phyloP scores from a whole-genome alignment of 37 sponge, comb jelly and placozoan genomes.

The Eunapius fragilis region DNA sequence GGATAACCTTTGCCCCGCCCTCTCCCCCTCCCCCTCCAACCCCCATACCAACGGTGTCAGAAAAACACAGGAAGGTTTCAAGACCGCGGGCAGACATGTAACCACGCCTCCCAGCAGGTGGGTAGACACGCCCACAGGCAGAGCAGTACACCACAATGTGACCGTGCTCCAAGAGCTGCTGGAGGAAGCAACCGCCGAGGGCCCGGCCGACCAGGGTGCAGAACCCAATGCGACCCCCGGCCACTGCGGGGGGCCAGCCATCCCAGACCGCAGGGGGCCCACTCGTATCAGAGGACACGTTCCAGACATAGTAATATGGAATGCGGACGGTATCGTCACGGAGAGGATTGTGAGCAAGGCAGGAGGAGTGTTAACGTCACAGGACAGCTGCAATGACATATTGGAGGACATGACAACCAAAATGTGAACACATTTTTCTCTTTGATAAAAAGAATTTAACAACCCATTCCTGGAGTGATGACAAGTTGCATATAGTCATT shows the following conservation, averaged over 20 bases:
- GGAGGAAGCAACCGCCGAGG: conserved; percentile 56
- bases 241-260: neutral
- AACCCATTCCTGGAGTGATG: too few species aligned
- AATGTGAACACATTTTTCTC: too few species aligned
- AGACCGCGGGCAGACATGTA: neutral
- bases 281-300: neutral
- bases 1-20: too few species aligned
- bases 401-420: neutral
- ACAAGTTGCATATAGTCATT: too few species aligned
- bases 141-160: neutral
- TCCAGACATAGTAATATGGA: neutral
- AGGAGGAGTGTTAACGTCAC: neutral
- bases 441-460: too few species aligned
- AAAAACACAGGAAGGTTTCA: neutral
- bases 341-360: neutral
- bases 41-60: neutral
- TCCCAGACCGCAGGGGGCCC: neutral
- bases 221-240: neutral
- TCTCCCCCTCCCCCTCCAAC: neutral
- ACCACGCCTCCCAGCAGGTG: neutral
- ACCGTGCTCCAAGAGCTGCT: conserved; percentile 45
- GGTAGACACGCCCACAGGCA: neutral
- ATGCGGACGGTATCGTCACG: neutral
- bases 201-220: neutral
- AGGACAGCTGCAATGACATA: neutral